Percentiles rank a stretch among this genome's conserved stretches.
These are phyloP conservation scores for Diplogasteroides magnus DNA, from an alignment of 1,140 invertebrate species.

Conservation along the genomic window DNA sequence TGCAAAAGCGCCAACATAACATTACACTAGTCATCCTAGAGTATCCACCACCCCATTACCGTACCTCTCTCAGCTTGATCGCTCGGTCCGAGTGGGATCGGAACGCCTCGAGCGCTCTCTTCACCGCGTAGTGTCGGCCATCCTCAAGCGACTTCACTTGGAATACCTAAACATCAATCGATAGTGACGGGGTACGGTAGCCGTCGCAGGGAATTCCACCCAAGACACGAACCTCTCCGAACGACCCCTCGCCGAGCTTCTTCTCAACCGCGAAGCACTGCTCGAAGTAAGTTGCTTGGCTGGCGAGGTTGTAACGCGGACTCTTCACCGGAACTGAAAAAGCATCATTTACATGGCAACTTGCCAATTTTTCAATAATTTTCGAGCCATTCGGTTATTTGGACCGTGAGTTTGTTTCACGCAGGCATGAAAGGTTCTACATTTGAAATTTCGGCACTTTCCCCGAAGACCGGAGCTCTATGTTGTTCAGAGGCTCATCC, in stretches of 20 bases:
- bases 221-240: constrained; percentile 65
- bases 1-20: too few relatives aligned
- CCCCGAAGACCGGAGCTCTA: too few relatives aligned
- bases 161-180: constrained; percentile 58
- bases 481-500: too few relatives aligned
- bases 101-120: constrained; percentile 65
- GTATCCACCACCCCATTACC: too few relatives aligned
- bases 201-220: constrained; percentile 8
- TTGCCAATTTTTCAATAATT: background rate
- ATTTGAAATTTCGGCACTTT: background rate
- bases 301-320: constrained; percentile 4
- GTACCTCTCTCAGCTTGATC: constrained; percentile 60
- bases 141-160: constrained; percentile 67
- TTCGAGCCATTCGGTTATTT: background rate
- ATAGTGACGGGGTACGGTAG: background rate
- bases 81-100: constrained; percentile 64
- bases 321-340: background rate
- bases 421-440: background rate
- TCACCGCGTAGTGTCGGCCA: constrained; percentile 67
- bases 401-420: background rate
- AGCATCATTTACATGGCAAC: background rate
- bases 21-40: too few relatives aligned
- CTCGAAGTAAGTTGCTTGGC: constrained; percentile 59
- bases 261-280: constrained; percentile 66
- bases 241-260: constrained; percentile 69